Evolutionary conservation across 1,140 invertebrate genomes (phyloP).

Genomic region (Lasioglossum albipes): DNA sequence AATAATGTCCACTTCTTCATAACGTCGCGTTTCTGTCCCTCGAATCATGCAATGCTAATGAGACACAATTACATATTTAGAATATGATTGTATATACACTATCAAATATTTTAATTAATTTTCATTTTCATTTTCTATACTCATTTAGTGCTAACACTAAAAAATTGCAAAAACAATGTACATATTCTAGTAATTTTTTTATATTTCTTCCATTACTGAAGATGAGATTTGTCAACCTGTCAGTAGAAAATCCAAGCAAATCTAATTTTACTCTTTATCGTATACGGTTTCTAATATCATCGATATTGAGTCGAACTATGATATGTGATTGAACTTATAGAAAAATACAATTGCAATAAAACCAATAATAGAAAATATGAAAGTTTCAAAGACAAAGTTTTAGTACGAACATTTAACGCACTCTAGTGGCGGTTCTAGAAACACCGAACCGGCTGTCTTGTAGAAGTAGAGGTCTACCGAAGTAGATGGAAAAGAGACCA

Average conservation of each 20-base stretch:
- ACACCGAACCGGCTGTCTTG: slow-evolving; percentile 24
- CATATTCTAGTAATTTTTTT: not conserved
- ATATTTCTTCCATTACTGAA: not conserved
- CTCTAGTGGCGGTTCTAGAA: slow-evolving; percentile 21
- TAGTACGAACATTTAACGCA: not conserved
- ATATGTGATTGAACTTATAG: not conserved
- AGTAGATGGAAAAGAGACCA: slow-evolving; percentile 50
- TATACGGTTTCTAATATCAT: not conserved
- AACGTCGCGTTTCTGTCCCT: too few species aligned
- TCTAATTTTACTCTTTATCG: not conserved
- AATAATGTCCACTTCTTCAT: too few species aligned
- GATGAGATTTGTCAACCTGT: slow-evolving; percentile 4
- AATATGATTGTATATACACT: too few species aligned
- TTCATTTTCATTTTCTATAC: too few species aligned
- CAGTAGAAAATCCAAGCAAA: not conserved
- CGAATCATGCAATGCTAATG: too few species aligned
- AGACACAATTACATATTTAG: too few species aligned
- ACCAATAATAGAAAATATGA: not conserved
- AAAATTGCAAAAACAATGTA: not conserved
- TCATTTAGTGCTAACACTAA: not conserved
- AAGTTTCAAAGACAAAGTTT: slow-evolving; percentile 9
- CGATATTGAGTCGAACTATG: not conserved
- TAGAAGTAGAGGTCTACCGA: slow-evolving; percentile 47
- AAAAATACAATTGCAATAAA: not conserved
- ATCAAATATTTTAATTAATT: not conserved